A percentile compares a stretch with the other conserved stretches of the same genome.
These are phyloP conservation scores for Drosophila pseudoananassae DNA, from an alignment of 1,140 invertebrate species.

Conservation along the genomic window DNA sequence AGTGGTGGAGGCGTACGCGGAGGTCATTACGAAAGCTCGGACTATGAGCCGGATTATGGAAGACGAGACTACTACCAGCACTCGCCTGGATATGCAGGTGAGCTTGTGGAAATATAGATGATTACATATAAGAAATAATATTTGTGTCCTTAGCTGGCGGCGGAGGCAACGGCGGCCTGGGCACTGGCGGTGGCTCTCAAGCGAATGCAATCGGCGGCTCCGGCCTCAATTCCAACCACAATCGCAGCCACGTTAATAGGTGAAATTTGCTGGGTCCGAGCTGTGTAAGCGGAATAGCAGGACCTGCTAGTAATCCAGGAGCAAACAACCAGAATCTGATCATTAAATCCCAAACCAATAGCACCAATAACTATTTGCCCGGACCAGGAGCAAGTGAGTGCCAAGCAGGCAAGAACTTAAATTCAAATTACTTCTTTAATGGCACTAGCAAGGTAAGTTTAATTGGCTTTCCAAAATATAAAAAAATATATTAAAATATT, in stretches of 20 bases:
- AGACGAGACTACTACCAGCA: constrained; percentile 79
- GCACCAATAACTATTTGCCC: constrained; percentile 41
- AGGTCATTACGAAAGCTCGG: constrained; percentile 68
- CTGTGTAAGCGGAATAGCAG: constrained; percentile 39
- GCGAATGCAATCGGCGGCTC: constrained; percentile 63
- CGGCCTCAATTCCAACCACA: constrained; percentile 77
- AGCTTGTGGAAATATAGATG: not conserved
- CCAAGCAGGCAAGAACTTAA: constrained; percentile 35
- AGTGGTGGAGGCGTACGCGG: constrained; percentile 48
- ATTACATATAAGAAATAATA: not conserved
- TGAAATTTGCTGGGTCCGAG: constrained; percentile 76
- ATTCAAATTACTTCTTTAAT: constrained; percentile 36
- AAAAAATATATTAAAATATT: not conserved
- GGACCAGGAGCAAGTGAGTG: constrained; percentile 36
- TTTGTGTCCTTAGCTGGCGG: constrained; percentile 15
- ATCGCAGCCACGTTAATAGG: constrained; percentile 83
- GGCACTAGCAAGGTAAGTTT: constrained; percentile 48
- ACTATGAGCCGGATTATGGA: constrained; percentile 78
- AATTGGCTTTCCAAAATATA: not conserved
- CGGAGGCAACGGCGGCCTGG: constrained; percentile 16
- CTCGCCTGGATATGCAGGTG: constrained; percentile 75
- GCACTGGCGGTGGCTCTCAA: constrained; percentile 41
- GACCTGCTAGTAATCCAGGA: constrained; percentile 50
- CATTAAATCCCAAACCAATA: constrained; percentile 51
- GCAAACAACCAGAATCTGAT: constrained; percentile 54